Evolutionary conservation across 2,888 invertebrate species (phyloP).

Genomic region (Lithophane semibrunnea): DNA sequence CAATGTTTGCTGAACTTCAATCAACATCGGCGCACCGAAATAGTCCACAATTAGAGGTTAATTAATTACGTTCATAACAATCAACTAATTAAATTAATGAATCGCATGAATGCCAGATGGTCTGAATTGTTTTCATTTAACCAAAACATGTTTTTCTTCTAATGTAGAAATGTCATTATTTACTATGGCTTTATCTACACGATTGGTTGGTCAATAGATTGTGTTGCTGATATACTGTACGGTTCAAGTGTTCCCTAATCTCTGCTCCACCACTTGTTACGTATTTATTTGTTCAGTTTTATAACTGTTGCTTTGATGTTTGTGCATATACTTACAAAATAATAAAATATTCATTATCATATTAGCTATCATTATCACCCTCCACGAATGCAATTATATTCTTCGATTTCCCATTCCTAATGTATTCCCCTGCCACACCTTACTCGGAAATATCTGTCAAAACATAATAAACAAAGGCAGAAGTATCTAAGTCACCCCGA

Average conservation of each 20-base stretch:
- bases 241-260: conserved; percentile 31
- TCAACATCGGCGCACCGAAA: conserved; percentile 33
- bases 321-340: background rate
- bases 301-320: background rate
- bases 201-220: conserved; percentile 34
- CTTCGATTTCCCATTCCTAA: conserved; percentile 2
- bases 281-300: conserved; percentile 12
- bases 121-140: conserved; percentile 11
- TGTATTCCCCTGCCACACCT: background rate
- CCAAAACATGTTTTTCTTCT: conserved; percentile 19
- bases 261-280: conserved; percentile 12
- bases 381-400: conserved; percentile 2
- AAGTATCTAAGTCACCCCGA: conserved; percentile 45
- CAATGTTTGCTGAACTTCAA: conserved; percentile 39
- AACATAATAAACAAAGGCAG: conserved; percentile 30
- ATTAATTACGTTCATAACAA: conserved; percentile 30
- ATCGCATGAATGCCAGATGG: background rate
- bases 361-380: background rate
- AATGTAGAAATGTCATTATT: conserved; percentile 33
- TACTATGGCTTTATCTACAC: conserved; percentile 34
- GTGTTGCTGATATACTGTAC: conserved; percentile 19
- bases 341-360: background rate
- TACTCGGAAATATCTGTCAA: conserved; percentile 15
- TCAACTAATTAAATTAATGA: conserved; percentile 8
- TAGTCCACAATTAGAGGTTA: conserved; percentile 29